Conservation (phyloP, 1,140 invertebrate species). For the Brachionus rubens region DNA sequence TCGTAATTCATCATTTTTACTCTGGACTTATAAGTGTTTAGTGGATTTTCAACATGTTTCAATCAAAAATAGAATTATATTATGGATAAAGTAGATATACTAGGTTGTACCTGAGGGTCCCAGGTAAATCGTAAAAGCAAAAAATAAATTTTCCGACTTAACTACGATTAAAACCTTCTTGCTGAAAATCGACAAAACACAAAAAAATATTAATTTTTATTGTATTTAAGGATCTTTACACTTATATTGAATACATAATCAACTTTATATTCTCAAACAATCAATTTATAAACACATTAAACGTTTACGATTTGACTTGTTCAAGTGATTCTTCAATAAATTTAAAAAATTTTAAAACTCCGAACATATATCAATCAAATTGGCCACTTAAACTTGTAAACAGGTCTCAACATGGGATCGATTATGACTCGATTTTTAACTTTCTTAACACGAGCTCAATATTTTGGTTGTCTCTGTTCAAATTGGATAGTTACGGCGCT, state of each 20-base stretch:
- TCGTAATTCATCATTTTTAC: too few species aligned
- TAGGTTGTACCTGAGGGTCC: too few species aligned
- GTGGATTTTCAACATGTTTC: too few species aligned
- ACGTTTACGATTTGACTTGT: not conserved
- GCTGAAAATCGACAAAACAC: too few species aligned
- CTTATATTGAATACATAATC: not conserved
- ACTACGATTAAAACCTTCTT: too few species aligned
- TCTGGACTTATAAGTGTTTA: too few species aligned
- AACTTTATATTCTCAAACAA: slow-evolving; percentile 31
- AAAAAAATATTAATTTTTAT: not conserved
- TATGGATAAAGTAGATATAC: too few species aligned
- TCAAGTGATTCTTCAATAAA: not conserved
- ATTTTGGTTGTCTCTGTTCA: slow-evolving; percentile 13
- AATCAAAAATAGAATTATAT: too few species aligned
- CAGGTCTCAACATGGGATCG: not conserved
- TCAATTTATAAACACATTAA: not conserved
- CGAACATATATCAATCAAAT: not conserved
- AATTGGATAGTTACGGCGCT: not conserved
- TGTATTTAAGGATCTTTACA: slow-evolving; percentile 12
- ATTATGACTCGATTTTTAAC: slow-evolving; percentile 4
- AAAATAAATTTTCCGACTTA: too few species aligned
- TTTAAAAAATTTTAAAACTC: not conserved
- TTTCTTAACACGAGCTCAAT: slow-evolving; percentile 12
- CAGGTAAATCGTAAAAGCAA: too few species aligned
- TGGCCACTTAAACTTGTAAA: slow-evolving; percentile 24